phyloP scores from a whole-genome alignment of 1,140 invertebrate species.

The Drosophila nebulosa region DNA sequence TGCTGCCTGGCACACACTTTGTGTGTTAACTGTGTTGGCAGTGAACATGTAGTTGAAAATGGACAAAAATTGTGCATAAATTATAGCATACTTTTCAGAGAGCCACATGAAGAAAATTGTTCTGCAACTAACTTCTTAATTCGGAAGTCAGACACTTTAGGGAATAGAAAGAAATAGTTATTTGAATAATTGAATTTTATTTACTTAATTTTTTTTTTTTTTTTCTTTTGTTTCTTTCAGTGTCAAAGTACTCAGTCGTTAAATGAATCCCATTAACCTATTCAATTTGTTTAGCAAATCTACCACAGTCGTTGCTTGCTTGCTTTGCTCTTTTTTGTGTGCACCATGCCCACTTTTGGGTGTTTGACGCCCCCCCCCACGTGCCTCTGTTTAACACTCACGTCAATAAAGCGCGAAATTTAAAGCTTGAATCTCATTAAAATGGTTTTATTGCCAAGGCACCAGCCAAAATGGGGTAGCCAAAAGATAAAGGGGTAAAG shows the following conservation, averaged over 20 bases:
- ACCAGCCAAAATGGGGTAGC: constrained; percentile 4
- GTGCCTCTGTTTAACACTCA: constrained; percentile 3
- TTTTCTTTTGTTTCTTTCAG: not conserved
- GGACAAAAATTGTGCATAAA: not conserved
- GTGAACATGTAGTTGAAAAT: not conserved
- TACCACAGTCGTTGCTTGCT: not conserved
- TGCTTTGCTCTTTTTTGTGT: constrained; percentile 1
- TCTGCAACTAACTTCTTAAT: too few relatives aligned
- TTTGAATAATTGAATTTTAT: not conserved
- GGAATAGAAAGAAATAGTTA: not conserved
- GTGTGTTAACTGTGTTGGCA: not conserved
- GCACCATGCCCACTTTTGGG: not conserved
- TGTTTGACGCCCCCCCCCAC: not conserved
- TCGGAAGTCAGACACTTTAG: too few relatives aligned
- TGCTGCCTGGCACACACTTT: not conserved
- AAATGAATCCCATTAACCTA: not conserved
- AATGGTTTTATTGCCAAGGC: constrained; percentile 72
- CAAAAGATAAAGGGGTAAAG: constrained; percentile 1
- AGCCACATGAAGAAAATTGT: not conserved
- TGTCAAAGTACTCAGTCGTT: not conserved
- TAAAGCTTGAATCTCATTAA: constrained; percentile 78
- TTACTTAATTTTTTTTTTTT: not conserved
- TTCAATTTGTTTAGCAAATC: not conserved
- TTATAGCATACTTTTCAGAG: not conserved
- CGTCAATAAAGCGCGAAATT: constrained; percentile 76